phyloP scores from a whole-genome alignment of 2,888 invertebrate genomes.

The Stramonita haemastoma region DNA sequence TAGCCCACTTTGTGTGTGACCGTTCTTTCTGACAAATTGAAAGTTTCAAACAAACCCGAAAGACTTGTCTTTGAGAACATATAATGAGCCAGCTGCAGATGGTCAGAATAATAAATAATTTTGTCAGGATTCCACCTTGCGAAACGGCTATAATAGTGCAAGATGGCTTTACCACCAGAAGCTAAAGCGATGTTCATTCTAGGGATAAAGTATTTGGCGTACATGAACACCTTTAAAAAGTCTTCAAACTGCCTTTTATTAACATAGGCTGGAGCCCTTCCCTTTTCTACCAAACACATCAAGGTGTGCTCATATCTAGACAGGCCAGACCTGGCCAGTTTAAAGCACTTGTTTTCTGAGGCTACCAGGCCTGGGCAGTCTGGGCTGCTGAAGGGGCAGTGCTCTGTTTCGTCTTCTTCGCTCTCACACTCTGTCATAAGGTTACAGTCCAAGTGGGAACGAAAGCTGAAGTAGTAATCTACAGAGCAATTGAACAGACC shows the following conservation, averaged over 20 bases:
- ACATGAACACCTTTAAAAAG: neutral
- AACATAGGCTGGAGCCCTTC: neutral
- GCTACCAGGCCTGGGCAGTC: neutral
- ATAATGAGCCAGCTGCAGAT: too few relatives aligned
- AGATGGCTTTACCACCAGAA: neutral
- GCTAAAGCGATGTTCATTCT: neutral
- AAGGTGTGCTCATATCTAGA: neutral
- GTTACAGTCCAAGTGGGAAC: neutral
- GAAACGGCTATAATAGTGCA: neutral
- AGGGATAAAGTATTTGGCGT: neutral
- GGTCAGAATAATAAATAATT: too few relatives aligned
- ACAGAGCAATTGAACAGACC: slow-evolving; percentile 3
- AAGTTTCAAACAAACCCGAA: neutral
- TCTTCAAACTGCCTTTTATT: neutral
- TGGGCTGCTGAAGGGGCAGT: neutral
- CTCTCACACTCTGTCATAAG: neutral
- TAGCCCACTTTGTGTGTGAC: neutral
- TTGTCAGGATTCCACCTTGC: neutral
- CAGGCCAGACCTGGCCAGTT: neutral
- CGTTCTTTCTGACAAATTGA: neutral
- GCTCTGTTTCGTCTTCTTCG: neutral
- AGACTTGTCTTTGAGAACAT: too few relatives aligned
- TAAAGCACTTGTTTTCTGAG: neutral
- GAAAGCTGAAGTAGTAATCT: neutral
- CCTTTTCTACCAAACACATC: neutral